Evolutionary conservation across 2,888 invertebrate genomes (phyloP).

Genomic region (Pollenia amentaria): DNA sequence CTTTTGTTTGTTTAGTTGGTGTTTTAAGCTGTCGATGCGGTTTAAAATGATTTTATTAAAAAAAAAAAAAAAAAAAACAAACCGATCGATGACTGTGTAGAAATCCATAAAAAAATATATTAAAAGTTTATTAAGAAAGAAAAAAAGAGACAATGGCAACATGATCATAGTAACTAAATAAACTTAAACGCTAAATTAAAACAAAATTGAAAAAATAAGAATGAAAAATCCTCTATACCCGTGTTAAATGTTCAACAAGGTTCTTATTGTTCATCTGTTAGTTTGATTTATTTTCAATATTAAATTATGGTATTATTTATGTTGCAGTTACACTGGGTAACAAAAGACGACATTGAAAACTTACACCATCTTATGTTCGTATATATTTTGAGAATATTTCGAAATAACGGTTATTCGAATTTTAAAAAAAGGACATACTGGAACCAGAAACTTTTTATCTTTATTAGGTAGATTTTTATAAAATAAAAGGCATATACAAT

Average conservation of each 20-base stretch:
- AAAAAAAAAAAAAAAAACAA: neutral
- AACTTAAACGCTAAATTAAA: constrained; percentile 35
- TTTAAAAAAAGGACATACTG: too few relatives aligned
- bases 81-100: constrained; percentile 5
- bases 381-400: too few relatives aligned
- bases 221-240: constrained; percentile 30
- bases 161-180: constrained; percentile 1
- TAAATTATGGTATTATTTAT: constrained; percentile 22
- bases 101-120: constrained; percentile 34
- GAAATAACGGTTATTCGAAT: neutral
- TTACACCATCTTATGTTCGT: too few relatives aligned
- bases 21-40: constrained; percentile 32
- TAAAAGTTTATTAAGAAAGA: constrained; percentile 42
- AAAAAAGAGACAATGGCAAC: constrained; percentile 3
- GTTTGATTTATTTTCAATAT: constrained; percentile 53
- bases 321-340: constrained; percentile 23
- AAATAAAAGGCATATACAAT: too few relatives aligned
- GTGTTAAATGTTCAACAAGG: constrained; percentile 72
- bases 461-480: too few relatives aligned
- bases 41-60: constrained; percentile 42
- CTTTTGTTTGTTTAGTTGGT: constrained; percentile 12
- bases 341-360: neutral
- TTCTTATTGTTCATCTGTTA: constrained; percentile 68
- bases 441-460: too few relatives aligned
- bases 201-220: neutral